Conservation (phyloP, 2,888 invertebrate species). For the Pteria penguin region DNA sequence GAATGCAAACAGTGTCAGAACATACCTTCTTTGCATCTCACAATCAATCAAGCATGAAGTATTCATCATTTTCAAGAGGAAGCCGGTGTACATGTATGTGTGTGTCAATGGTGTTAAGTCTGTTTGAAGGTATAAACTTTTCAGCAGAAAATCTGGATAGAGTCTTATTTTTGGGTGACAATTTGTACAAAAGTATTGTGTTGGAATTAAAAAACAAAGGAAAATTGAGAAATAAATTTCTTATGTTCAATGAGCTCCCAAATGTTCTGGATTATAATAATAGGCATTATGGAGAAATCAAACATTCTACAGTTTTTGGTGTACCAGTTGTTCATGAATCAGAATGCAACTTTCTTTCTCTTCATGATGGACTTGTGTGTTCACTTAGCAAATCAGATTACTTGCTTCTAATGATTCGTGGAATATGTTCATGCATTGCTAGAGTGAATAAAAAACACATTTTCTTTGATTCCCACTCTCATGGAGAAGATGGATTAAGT, state of each 20-base stretch:
- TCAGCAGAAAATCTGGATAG: not conserved
- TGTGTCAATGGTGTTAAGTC: not conserved
- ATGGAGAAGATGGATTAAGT: constrained; percentile 28
- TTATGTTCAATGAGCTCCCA: not conserved
- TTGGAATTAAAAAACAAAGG: not conserved
- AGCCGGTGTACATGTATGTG: not conserved
- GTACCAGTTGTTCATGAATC: not conserved
- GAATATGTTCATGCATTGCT: constrained; percentile 36
- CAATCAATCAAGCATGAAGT: not conserved
- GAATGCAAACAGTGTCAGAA: too few species aligned
- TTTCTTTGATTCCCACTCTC: constrained; percentile 43
- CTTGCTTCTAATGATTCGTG: constrained; percentile 30
- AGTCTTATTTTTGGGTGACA: not conserved
- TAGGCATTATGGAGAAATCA: not conserved
- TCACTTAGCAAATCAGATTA: not conserved
- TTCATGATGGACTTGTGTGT: not conserved
- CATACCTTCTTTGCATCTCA: not conserved
- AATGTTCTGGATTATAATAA: not conserved
- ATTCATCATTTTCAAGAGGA: not conserved
- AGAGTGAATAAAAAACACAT: constrained; percentile 15
- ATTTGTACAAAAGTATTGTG: not conserved
- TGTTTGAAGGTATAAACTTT: not conserved
- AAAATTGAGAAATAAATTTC: not conserved
- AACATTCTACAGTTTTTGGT: not conserved
- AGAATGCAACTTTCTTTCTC: not conserved